Evolutionary conservation across 1,140 invertebrate species (phyloP), one percentile per base, ranked within the genome.

Genomic region (Gryllus bimaculatus): DNA sequence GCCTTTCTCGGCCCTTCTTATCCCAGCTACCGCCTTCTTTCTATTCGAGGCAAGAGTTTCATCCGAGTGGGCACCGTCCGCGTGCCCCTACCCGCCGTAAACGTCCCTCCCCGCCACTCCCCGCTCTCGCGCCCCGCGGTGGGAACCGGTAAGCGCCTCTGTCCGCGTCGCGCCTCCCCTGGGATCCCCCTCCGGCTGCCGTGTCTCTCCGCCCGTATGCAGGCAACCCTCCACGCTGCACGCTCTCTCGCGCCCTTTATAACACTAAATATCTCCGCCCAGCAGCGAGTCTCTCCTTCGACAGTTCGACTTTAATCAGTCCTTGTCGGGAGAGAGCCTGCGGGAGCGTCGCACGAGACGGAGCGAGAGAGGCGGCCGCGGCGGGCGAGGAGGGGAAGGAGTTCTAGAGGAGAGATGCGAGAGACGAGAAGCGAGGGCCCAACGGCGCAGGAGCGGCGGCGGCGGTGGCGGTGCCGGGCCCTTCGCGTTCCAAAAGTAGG

Each of bases 241-340:
- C n/a, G n/a, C n/a, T n/a, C n/a, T n/a, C n/a, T n/a, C n/a, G n/a
- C n/a, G n/a, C n/a, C 79, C 79, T 80, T 80, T 80, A 78, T 80
- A 78, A 79, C 81, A 80, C 80, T 81, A 81, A 81, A 81, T 81
- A 81, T 81, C 81, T 78, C 26, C 73, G 54, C 76, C 54, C 54
- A 66, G 18, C 54, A 18, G 54, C 54, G 54, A 0, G 54, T 54
- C 10, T 48, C 79, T 39, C 75, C 79, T n/a, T 54, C 74, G 81
- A 81, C 81, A 81, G 79, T 81, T 81, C 77, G 79, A 80, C n/a
- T n/a, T n/a, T n/a, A n/a, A 81, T 81, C 81, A 81, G n/a, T n/a
- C 79, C 80, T 77, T 77, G 80, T 76, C 78, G 75, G 74, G 48
- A 21, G 78, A 48, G 20, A 73, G 80, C n/a, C n/a, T n/a, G n/a